These are phyloP conservation scores for Bubo blakistoni DNA, from an alignment of 2,113 vertebrate species.

Conservation along the genomic window DNA sequence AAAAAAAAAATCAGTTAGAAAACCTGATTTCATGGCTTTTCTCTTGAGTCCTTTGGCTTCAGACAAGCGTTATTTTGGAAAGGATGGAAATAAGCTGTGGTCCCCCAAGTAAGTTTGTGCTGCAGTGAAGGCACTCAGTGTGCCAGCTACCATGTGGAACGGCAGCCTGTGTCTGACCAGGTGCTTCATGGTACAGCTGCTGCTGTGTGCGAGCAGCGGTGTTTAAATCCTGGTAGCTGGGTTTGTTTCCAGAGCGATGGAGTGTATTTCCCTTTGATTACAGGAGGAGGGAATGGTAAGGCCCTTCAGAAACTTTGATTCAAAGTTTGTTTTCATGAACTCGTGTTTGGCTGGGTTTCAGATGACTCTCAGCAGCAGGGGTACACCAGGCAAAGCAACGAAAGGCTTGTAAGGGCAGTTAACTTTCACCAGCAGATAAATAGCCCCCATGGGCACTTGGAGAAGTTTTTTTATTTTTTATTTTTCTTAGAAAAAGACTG, in stretches of 20 bases:
- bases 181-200: neutral
- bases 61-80: neutral
- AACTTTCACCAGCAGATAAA: neutral
- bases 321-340: neutral
- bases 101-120: neutral
- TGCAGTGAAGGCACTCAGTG: rapidly evolving
- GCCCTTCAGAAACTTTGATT: neutral
- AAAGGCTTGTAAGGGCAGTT: neutral
- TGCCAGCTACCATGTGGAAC: rapidly evolving
- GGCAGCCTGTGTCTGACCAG: neutral
- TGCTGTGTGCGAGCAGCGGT: neutral
- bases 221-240: neutral
- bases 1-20: slow-evolving; percentile 48
- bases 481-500: no score
- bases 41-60: slow-evolving; percentile 7
- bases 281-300: neutral
- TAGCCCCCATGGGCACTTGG: no score
- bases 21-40: slow-evolving; percentile 19
- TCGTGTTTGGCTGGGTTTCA: rapidly evolving
- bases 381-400: rapidly evolving
- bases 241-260: neutral
- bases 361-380: rapidly evolving
- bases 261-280: neutral
- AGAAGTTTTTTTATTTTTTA: neutral
- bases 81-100: neutral